Evolutionary conservation across 2,888 invertebrate genomes (phyloP), one percentile per base, ranked within the genome.

Genomic region (Perizoma flavofasciatum): DNA sequence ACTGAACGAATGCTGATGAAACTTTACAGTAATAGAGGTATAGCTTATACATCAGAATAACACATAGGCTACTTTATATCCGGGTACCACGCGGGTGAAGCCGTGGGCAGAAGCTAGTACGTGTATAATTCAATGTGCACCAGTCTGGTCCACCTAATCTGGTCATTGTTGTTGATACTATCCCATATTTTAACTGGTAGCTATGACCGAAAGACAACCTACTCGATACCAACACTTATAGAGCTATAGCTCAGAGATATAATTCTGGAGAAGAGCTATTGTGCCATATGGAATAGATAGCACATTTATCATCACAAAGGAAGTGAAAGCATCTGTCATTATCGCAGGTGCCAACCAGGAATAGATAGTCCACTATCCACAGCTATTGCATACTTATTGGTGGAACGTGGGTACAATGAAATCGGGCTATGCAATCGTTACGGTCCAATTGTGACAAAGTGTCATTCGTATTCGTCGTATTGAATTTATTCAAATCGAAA

Each of bases 381-480:
- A 64, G 69, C 70, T 70, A 72, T 74, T 70, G 73, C 71, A 65
- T 61, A 65, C 59, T 75, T 73, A 83, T 81, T 81, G 76, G 79
- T 72, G 70, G 69, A 70, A 55, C 22, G 22, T 22, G 22, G 65
- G 66, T 68, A 82, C 82, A 82, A 83, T 83, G 77, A 77, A 76
- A 78, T 72, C 74, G 76, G 75, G 72, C 71, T 74, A 70, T 69
- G 73, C 79, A 83, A 86, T 86, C 82, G 65, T 68, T 79, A 81
- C 79, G 81, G 77, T 69, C 66, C 82, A 66, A 83, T 88, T 86
- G 86, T 86, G 74, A 72, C 69, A 72, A 74, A 59, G 46, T 51
- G 41, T 22, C 34, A 49, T 51, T 47, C n/a, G 34, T 32, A 41
- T 34, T 40, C 22, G 22, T 32, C 43, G 57, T 41, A 52, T 57